Evolutionary conservation across 2,113 vertebrate genomes (phyloP).

Genomic region (Colinus virginianus): DNA sequence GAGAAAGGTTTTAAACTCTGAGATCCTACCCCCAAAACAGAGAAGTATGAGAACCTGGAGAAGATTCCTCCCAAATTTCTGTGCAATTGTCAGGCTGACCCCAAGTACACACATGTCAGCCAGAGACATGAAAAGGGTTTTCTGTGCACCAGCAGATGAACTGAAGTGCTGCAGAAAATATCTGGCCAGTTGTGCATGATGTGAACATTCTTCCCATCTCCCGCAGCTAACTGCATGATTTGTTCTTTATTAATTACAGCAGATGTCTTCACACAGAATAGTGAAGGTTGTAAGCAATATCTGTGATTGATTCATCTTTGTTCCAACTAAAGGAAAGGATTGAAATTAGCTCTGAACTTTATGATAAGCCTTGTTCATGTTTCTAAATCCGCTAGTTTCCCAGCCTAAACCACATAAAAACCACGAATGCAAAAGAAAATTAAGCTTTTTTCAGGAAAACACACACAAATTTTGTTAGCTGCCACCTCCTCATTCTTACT

Average conservation of each 20-base stretch:
- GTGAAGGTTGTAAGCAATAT: neutral
- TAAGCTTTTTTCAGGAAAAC: neutral
- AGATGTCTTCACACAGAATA: neutral
- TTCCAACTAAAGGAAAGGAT: neutral
- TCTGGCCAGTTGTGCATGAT: neutral
- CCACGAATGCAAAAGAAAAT: neutral
- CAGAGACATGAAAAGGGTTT: neutral
- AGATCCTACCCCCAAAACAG: fast-evolving
- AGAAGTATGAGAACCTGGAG: neutral
- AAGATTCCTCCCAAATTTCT: neutral
- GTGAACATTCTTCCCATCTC: neutral
- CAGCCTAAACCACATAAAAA: neutral
- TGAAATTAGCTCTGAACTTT: neutral
- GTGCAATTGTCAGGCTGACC: neutral
- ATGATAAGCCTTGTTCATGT: neutral
- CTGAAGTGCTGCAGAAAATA: neutral
- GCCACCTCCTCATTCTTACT: neutral
- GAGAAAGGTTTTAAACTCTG: neutral
- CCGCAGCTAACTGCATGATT: neutral
- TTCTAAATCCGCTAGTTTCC: neutral
- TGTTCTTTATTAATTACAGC: neutral
- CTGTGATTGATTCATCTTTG: neutral
- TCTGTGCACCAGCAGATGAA: neutral
- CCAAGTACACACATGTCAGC: neutral
- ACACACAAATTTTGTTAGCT: neutral